phyloP scores from a whole-genome alignment of 2,888 invertebrate genomes.

The Adelphocoris suturalis region DNA sequence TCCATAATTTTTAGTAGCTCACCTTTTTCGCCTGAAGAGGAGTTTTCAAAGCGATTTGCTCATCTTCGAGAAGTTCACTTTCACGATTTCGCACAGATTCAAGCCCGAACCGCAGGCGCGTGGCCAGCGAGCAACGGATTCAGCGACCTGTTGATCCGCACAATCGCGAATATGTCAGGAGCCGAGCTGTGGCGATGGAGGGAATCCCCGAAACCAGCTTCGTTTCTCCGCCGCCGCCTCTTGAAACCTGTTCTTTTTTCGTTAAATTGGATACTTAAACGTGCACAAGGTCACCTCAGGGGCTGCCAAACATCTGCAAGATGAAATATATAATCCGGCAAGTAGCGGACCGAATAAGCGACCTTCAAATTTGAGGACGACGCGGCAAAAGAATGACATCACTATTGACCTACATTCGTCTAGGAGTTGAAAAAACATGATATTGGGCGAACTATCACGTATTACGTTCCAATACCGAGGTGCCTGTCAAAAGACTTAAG shows the following conservation, averaged over 20 bases:
- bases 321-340: neutral
- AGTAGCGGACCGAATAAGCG: neutral
- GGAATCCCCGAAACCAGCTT: constrained; percentile 28
- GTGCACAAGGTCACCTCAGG: neutral
- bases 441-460: neutral
- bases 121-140: too few relatives aligned
- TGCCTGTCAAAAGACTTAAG: too few relatives aligned
- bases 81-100: too few relatives aligned
- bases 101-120: too few relatives aligned
- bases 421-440: neutral
- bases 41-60: too few relatives aligned
- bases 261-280: neutral
- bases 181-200: neutral
- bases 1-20: too few relatives aligned
- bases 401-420: neutral
- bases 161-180: neutral
- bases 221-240: neutral
- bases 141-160: too few relatives aligned
- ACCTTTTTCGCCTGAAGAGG: too few relatives aligned
- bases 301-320: neutral
- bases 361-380: constrained; percentile 5
- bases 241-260: constrained; percentile 9
- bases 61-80: too few relatives aligned
- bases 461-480: too few relatives aligned
- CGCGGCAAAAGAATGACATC: neutral